These are phyloP conservation scores for Dicycla oo DNA, from an alignment of 2,888 invertebrate genomes.

Conservation along the genomic window DNA sequence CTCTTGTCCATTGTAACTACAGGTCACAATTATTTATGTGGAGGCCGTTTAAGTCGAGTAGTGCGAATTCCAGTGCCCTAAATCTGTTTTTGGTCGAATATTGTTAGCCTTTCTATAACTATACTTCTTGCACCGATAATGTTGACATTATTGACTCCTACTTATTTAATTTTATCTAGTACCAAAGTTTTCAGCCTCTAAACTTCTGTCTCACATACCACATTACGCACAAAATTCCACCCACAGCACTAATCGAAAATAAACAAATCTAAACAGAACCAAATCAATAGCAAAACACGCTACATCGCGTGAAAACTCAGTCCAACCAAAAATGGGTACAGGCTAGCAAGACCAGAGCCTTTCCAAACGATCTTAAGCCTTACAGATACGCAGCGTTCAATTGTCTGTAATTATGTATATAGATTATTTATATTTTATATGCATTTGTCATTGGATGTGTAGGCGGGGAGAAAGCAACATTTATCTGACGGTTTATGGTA, in stretches of 20 bases:
- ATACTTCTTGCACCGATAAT: not conserved
- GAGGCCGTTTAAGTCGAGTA: conserved; percentile 21
- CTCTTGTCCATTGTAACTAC: conserved; percentile 28
- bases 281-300: conserved; percentile 46
- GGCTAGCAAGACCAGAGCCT: conserved; percentile 21
- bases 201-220: not conserved
- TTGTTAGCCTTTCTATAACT: not conserved
- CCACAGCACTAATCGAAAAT: not conserved
- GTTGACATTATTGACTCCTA: not conserved
- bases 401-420: conserved; percentile 59
- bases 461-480: conserved; percentile 76
- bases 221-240: conserved; percentile 2
- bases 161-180: not conserved
- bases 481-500: conserved; percentile 67
- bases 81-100: not conserved
- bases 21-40: conserved; percentile 40
- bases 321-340: conserved; percentile 37
- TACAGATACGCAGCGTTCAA: conserved; percentile 48
- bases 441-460: conserved; percentile 77
- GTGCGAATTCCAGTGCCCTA: conserved; percentile 9
- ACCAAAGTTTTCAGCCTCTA: not conserved
- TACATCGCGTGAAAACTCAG: conserved; percentile 44
- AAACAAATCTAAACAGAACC: conserved; percentile 15
- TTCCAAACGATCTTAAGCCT: conserved; percentile 41
- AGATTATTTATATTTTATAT: conserved; percentile 70